Conservation (phyloP, 2,113 vertebrate genomes). For the Calidris pugnax region DNA sequence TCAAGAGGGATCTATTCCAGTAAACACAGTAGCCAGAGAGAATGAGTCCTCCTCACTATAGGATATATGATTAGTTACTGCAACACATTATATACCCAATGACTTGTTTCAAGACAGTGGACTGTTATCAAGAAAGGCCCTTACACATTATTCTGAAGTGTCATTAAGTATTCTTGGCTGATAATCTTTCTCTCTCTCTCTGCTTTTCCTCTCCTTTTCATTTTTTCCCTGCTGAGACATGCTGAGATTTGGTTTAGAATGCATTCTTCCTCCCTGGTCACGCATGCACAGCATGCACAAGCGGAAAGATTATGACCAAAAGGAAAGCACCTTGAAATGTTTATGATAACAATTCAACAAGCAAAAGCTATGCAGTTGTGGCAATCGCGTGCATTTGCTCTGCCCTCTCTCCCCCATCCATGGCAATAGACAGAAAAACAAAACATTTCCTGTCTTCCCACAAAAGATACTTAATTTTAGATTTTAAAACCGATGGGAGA, state of each 20-base stretch:
- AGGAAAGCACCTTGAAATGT: not conserved
- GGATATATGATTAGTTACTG: not conserved
- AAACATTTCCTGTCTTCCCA: not conserved
- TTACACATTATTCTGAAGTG: not conserved
- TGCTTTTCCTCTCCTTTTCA: not conserved
- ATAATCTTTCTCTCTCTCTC: not conserved
- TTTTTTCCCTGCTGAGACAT: not conserved
- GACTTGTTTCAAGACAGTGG: not conserved
- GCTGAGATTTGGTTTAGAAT: not conserved
- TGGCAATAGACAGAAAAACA: not conserved
- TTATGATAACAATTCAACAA: not conserved
- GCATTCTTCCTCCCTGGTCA: not conserved
- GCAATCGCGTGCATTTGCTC: not conserved
- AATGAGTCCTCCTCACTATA: not conserved
- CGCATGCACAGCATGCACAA: not conserved
- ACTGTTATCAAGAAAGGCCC: not conserved
- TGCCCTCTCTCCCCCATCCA: not conserved
- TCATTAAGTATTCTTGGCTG: not conserved
- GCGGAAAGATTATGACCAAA: not conserved
- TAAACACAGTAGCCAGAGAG: not conserved
- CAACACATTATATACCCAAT: accelerated
- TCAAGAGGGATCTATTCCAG: not conserved
- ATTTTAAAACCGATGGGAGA: not conserved
- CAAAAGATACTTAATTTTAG: not conserved
- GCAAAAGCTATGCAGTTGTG: not conserved